Percentiles rank a stretch among this genome's conserved stretches.
phyloP scores from a whole-genome alignment of 2,797 vertebrate species.

The Heterohyrax brucei region DNA sequence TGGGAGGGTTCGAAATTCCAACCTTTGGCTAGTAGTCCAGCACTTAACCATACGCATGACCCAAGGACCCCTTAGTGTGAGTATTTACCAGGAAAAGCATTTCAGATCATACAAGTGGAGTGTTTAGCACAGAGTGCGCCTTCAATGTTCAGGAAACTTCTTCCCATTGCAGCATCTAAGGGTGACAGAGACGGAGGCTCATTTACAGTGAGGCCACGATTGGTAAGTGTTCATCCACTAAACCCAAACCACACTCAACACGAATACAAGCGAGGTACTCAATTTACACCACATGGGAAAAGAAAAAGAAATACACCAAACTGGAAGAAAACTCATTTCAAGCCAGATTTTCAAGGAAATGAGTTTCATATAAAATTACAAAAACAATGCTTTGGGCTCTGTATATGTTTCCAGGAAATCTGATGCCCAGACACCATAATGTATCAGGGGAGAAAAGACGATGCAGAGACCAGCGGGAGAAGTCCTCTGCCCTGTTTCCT shows the following conservation, averaged over 20 bases:
- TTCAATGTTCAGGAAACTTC: background rate
- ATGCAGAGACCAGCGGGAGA: slow-evolving; percentile 23
- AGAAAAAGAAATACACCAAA: background rate
- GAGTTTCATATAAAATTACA: slow-evolving; percentile 67
- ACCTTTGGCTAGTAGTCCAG: too few relatives aligned
- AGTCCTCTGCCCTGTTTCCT: background rate
- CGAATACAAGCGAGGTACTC: background rate
- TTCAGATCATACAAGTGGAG: background rate
- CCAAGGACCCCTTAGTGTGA: background rate
- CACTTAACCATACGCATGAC: too few relatives aligned
- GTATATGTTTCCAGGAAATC: slow-evolving; percentile 71
- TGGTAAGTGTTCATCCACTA: background rate
- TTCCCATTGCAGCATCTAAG: fast-evolving
- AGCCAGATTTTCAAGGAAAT: slow-evolving; percentile 72
- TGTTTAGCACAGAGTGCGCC: background rate
- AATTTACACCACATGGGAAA: background rate
- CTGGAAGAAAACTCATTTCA: slow-evolving; percentile 55
- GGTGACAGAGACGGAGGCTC: background rate
- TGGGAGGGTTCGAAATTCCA: too few relatives aligned
- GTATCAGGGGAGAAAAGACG: slow-evolving; percentile 55
- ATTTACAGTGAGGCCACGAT: fast-evolving
- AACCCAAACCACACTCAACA: background rate
- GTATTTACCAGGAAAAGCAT: background rate
- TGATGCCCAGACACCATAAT: slow-evolving; percentile 50
- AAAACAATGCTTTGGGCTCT: slow-evolving; percentile 46